Conservation (phyloP, 2,113 vertebrate species). For the Sitta europaea region DNA sequence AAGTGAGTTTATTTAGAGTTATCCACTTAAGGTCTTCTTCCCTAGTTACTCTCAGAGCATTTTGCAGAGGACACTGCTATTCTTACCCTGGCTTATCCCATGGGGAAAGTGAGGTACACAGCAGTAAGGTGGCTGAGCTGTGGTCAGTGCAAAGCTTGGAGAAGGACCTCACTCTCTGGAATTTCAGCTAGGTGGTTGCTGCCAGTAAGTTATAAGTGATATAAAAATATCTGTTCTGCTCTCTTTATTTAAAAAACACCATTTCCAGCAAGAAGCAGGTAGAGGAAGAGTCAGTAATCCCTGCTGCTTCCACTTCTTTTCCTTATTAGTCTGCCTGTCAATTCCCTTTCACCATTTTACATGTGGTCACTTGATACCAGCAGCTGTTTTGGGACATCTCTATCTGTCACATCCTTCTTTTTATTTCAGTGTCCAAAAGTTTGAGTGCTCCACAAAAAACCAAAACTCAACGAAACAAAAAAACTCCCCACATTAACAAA, state of each 20-base stretch:
- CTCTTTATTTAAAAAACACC: background rate
- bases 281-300: background rate
- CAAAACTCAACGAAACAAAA: background rate
- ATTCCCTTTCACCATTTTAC: background rate
- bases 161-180: background rate
- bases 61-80: background rate
- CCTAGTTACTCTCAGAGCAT: background rate
- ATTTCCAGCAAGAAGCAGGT: background rate
- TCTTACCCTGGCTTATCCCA: background rate
- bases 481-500: background rate
- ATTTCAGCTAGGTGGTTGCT: background rate
- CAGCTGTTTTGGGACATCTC: constrained; percentile 63
- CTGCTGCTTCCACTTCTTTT: background rate
- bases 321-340: background rate
- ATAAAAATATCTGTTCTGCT: background rate
- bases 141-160: background rate
- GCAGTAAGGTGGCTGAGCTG: background rate
- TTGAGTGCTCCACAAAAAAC: background rate
- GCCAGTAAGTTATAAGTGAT: background rate
- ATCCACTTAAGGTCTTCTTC: background rate
- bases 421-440: constrained; percentile 27
- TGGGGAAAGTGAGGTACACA: background rate
- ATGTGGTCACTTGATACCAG: constrained; percentile 11
- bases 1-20: background rate
- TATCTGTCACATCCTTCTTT: constrained; percentile 48